Conservation (phyloP, 1,140 invertebrate species). For the Drosophila nigrodunni region DNA sequence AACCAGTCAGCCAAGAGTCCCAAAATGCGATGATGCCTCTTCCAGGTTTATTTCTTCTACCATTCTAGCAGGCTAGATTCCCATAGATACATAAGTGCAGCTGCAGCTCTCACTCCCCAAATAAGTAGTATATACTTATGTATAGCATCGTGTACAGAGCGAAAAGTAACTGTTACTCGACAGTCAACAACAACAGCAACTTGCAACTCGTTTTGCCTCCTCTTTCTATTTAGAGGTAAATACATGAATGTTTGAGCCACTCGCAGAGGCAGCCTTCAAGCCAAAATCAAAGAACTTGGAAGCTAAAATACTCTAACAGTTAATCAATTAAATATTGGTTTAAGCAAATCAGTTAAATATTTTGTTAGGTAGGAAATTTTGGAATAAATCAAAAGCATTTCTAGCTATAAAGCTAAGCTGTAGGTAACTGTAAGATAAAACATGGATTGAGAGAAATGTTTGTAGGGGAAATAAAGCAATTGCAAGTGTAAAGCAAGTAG, state of each 20-base stretch:
- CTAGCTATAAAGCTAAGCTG: no score
- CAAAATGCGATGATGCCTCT: constrained; percentile 16
- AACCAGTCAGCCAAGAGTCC: constrained; percentile 59
- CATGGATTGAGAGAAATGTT: no score
- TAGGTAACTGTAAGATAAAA: no score
- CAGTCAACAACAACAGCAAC: constrained; percentile 39
- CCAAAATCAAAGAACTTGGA: constrained; percentile 18
- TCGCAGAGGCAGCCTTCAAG: constrained; percentile 16
- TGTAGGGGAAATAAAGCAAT: no score
- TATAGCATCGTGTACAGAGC: constrained; percentile 50
- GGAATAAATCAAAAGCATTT: neutral
- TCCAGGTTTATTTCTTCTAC: constrained; percentile 27
- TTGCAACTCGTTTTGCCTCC: constrained; percentile 72
- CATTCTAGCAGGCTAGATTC: constrained; percentile 20
- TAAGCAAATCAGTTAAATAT: neutral
- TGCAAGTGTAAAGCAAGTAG: no score
- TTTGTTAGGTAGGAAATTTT: neutral
- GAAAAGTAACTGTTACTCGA: constrained; percentile 80
- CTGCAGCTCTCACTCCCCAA: constrained; percentile 40
- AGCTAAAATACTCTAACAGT: constrained; percentile 11
- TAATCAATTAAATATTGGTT: neutral
- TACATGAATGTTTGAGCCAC: constrained; percentile 34
- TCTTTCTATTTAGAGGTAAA: constrained; percentile 64
- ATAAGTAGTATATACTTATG: constrained; percentile 45
- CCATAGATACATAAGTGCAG: constrained; percentile 40